These are phyloP conservation scores for Xanthostigma xanthostigma DNA, from an alignment of 2,888 invertebrate species.

Conservation along the genomic window DNA sequence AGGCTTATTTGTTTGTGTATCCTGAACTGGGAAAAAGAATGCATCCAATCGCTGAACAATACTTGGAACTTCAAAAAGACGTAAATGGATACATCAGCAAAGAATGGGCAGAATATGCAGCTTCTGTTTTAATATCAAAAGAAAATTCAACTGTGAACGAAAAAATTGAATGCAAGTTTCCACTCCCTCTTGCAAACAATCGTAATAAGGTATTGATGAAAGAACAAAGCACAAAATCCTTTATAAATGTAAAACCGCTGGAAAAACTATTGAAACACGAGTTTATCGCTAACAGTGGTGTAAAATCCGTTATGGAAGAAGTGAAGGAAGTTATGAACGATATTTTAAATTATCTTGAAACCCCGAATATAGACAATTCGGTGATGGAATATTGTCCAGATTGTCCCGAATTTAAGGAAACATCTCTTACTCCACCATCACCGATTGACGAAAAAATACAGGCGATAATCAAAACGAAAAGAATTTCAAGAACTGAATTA, in stretches of 20 bases:
- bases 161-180: conserved; percentile 33
- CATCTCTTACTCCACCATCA: conserved; percentile 3
- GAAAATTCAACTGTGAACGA: conserved; percentile 19
- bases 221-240: conserved; percentile 6
- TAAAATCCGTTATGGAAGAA: conserved; percentile 12
- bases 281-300: background rate
- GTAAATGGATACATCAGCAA: conserved; percentile 29
- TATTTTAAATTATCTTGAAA: conserved; percentile 43
- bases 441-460: conserved; percentile 6
- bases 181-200: conserved; percentile 39
- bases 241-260: background rate
- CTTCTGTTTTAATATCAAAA: conserved; percentile 31
- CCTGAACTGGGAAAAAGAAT: conserved; percentile 33
- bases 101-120: conserved; percentile 39
- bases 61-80: conserved; percentile 28
- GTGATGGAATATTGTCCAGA: conserved; percentile 29
- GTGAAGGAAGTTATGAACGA: conserved; percentile 29
- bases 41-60: conserved; percentile 28
- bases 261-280: background rate
- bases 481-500: conserved; percentile 12
- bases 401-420: conserved; percentile 11
- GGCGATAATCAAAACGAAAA: conserved; percentile 5
- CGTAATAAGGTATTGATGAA: conserved; percentile 38
- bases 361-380: conserved; percentile 38
- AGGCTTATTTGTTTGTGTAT: conserved; percentile 31